A percentile compares a stretch with the other conserved stretches of the same genome.
Conservation (phyloP, 2,113 vertebrate species). For the Bubalus kerabau region DNA sequence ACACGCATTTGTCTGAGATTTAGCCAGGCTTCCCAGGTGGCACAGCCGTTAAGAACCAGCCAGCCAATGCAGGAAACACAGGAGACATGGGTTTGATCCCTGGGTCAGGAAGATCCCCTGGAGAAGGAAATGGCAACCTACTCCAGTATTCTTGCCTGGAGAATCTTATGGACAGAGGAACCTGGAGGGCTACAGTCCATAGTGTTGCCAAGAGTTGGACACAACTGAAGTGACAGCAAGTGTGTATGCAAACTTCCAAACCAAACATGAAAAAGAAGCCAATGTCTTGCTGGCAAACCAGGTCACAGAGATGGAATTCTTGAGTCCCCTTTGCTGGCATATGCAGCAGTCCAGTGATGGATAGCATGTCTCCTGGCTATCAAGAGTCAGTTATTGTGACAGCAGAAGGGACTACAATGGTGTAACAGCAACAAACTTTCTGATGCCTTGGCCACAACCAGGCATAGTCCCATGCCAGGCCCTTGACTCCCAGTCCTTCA, state of each 20-base stretch:
- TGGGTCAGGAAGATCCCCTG: neutral
- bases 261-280: neutral
- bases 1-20: neutral
- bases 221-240: neutral
- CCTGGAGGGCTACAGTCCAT: neutral
- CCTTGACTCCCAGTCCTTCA: neutral
- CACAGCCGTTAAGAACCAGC: neutral
- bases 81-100: neutral
- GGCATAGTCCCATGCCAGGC: fast-evolving
- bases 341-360: neutral
- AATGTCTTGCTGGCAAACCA: neutral
- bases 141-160: neutral
- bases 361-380: neutral
- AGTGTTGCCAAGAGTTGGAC: neutral
- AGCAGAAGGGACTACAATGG: neutral
- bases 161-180: neutral
- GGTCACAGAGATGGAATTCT: neutral
- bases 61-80: neutral
- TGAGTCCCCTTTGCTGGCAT: neutral
- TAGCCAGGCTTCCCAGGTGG: neutral
- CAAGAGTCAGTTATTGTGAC: too few species aligned
- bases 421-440: neutral
- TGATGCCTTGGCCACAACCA: neutral
- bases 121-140: neutral
- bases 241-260: neutral